These are phyloP conservation scores for Sabellastarte sp. DNA, from an alignment of 2,888 invertebrate genomes.

Conservation along the genomic window DNA sequence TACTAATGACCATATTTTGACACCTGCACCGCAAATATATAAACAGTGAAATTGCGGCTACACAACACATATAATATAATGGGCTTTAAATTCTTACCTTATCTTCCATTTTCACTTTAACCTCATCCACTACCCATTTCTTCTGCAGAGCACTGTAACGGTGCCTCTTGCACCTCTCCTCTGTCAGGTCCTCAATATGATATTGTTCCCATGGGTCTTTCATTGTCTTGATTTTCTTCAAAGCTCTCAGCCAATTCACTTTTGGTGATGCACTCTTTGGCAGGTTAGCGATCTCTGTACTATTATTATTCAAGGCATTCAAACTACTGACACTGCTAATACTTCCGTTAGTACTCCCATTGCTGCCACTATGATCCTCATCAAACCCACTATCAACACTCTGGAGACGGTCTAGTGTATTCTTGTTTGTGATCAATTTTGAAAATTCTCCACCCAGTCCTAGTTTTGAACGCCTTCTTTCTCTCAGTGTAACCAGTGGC, in stretches of 20 bases:
- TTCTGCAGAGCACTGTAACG: conserved; percentile 63
- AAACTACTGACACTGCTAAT: too few relatives aligned
- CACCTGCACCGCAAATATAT: too few relatives aligned
- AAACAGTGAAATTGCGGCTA: too few relatives aligned
- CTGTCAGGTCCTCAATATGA: conserved; percentile 60
- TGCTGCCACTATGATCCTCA: neutral
- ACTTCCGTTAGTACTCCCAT: neutral
- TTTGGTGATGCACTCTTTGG: neutral
- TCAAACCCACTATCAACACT: conserved; percentile 6
- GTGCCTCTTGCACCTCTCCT: conserved; percentile 60
- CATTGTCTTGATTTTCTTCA: conserved; percentile 25
- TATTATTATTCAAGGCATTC: too few relatives aligned
- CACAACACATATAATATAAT: too few relatives aligned
- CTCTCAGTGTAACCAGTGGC: conserved; percentile 10
- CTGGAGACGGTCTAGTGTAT: neutral
- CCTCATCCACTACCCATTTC: conserved; percentile 62
- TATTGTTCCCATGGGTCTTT: conserved; percentile 63
- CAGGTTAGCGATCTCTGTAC: neutral
- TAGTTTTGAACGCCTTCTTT: conserved; percentile 9
- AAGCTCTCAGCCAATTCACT: conserved; percentile 17
- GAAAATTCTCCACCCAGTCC: neutral
- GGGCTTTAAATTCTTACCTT: neutral
- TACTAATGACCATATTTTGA: too few relatives aligned
- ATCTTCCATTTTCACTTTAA: conserved; percentile 62
- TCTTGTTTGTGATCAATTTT: neutral